Percentiles rank a stretch among this genome's conserved stretches.
Evolutionary conservation across 1,140 invertebrate genomes (phyloP).

Genomic region (Caerostris darwini): DNA sequence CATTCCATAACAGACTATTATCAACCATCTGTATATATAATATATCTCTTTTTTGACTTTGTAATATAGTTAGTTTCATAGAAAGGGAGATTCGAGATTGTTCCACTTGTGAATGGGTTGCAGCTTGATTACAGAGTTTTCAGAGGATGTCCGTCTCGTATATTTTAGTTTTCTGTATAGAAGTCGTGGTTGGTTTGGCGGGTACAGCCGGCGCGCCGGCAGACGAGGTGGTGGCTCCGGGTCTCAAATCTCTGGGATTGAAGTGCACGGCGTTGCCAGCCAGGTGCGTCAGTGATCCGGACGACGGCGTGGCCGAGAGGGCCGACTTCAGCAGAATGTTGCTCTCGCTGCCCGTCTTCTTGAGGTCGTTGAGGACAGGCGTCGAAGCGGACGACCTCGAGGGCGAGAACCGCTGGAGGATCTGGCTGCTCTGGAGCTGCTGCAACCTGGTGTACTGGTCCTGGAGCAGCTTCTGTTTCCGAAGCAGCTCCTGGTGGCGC

Average conservation of each 20-base stretch:
- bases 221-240: constrained; percentile 6
- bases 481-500: constrained; percentile 91
- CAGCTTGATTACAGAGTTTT: constrained; percentile 1
- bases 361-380: constrained; percentile 86
- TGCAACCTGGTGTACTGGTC: constrained; percentile 94
- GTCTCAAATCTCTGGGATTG: constrained; percentile 17
- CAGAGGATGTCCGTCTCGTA: constrained; percentile 78
- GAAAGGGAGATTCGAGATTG: constrained; percentile 27
- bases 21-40: constrained; percentile 46
- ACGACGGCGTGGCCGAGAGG: constrained; percentile 83
- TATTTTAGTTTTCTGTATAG: constrained; percentile 77
- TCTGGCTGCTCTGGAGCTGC: constrained; percentile 89
- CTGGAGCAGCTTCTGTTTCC: constrained; percentile 92
- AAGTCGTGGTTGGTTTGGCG: constrained; percentile 68
- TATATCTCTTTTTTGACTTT: constrained; percentile 12
- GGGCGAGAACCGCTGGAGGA: constrained; percentile 86
- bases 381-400: constrained; percentile 84
- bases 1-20: constrained; percentile 66
- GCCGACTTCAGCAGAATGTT: constrained; percentile 91
- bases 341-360: constrained; percentile 93
- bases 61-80: constrained; percentile 28
- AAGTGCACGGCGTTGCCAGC: constrained; percentile 82
- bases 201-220: constrained; percentile 69
- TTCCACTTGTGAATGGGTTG: constrained; percentile 25
- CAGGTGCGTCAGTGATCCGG: constrained; percentile 86